Base-by-base conservation (phyloP, 1,140 invertebrate genomes). In the Lucilia sericata region DNA sequence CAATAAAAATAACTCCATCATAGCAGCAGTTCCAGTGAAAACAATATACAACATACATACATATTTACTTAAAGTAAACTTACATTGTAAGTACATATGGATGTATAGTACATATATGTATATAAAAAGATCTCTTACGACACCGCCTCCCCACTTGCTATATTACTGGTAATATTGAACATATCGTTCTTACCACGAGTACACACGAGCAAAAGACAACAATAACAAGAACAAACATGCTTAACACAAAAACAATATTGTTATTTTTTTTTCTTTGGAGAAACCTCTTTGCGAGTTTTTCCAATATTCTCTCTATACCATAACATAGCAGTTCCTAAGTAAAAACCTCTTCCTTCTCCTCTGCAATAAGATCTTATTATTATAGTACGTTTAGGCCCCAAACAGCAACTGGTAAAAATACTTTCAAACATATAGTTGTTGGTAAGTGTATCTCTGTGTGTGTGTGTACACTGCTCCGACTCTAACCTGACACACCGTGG, bases 401-500 rank as follows among this genome's bases (percentile, higher is more conserved):
- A 42, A 7, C 10, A 42, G 10, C 5, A 42, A 42, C 42, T 42
- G 42, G 42, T 42, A 42, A 42, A 42, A 10, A 30, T 30, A 42
- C 13, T 14, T 25, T n/a, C 74, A 42, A 14, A 34, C 34, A 76
- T 5, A 36, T 34, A 74, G 8, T 25, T 9, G 10, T 42, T 7
- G 42, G 10, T 42, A 42, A 42, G 10, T 42, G 42, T n/a, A n/a
- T n/a, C n/a, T n/a, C n/a, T n/a, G n/a, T n/a, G n/a, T 42, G 10
- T 42, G 25, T 8, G 42, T 25, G 7, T 74, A 9, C 19, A 74
- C 70, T 19, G 25, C 19, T 21, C 70, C 25, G 12, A 36, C 76
- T 80, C 76, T 80, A 80, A 80, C 82, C 51, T 87, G 87, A 88
- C 87, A 87, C 88, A 90, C 88, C 88, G 88, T 90, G 88, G 88